phyloP scores from a whole-genome alignment of 2,888 invertebrate genomes.

The Cryptus armator region DNA sequence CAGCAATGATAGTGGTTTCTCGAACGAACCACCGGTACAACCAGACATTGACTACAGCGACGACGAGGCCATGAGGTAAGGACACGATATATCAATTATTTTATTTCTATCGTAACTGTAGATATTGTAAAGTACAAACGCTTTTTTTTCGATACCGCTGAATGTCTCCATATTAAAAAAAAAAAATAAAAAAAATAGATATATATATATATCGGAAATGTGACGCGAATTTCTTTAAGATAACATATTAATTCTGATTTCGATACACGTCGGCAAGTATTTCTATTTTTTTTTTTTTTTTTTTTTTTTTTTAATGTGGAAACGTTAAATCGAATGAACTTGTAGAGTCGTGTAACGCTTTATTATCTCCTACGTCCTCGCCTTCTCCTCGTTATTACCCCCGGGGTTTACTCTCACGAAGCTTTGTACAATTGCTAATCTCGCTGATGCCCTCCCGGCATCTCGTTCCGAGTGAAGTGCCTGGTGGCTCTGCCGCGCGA shows the following conservation, averaged over 20 bases:
- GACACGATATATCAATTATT: constrained; percentile 46
- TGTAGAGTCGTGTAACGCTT: constrained; percentile 60
- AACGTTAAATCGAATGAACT: constrained; percentile 29
- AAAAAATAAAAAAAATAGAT: neutral
- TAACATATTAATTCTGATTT: neutral
- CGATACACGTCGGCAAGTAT: neutral
- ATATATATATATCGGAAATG: too few species aligned
- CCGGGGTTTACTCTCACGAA: constrained; percentile 43
- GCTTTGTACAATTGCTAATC: constrained; percentile 74
- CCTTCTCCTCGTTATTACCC: constrained; percentile 50
- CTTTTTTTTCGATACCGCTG: constrained; percentile 42
- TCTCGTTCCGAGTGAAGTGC: constrained; percentile 57
- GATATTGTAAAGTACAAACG: neutral
- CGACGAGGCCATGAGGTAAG: constrained; percentile 92
- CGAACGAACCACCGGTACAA: constrained; percentile 94
- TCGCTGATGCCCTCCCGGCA: constrained; percentile 64
- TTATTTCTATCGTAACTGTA: constrained; percentile 8
- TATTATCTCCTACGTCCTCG: constrained; percentile 48
- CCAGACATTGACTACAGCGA: constrained; percentile 97
- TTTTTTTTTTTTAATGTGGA: constrained; percentile 30
- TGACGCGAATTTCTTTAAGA: too few species aligned
- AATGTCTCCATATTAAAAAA: neutral
- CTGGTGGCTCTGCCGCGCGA: constrained; percentile 42
- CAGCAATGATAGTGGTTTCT: constrained; percentile 96
- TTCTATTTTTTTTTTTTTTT: neutral